Conservation (phyloP, 2,888 invertebrate genomes). For the Lymantria monacha region DNA sequence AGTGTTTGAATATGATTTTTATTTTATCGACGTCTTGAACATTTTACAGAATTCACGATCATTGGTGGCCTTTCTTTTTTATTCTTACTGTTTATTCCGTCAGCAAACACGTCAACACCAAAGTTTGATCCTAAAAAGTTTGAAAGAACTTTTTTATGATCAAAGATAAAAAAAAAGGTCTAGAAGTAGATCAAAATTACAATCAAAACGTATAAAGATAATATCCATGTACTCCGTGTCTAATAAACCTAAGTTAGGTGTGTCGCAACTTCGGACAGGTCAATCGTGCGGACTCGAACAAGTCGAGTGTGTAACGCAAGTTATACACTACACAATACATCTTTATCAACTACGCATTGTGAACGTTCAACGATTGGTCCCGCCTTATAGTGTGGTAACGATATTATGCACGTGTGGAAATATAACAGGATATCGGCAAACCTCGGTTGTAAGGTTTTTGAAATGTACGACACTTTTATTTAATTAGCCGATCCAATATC, state of each 20-base stretch:
- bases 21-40: too few relatives aligned
- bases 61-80: too few relatives aligned
- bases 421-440: conserved; percentile 19
- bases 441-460: too few relatives aligned
- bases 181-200: neutral
- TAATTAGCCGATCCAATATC: too few relatives aligned
- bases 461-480: too few relatives aligned
- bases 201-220: neutral
- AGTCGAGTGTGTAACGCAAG: conserved; percentile 31
- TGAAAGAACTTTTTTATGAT: too few relatives aligned
- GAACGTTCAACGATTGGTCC: conserved; percentile 26
- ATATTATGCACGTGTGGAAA: conserved; percentile 23
- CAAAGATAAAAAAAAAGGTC: neutral
- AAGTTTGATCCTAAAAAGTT: too few relatives aligned
- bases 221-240: conserved; percentile 32
- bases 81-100: too few relatives aligned
- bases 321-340: conserved; percentile 26
- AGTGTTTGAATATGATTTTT: too few relatives aligned
- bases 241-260: conserved; percentile 20
- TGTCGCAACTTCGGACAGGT: conserved; percentile 61
- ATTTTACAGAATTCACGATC: too few relatives aligned
- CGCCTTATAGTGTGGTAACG: conserved; percentile 30
- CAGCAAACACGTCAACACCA: too few relatives aligned
- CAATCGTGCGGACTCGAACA: conserved; percentile 50
- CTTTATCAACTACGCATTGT: conserved; percentile 34